Evolutionary conservation across 2,797 vertebrate species (phyloP).

Genomic region (Synanceia verrucosa): DNA sequence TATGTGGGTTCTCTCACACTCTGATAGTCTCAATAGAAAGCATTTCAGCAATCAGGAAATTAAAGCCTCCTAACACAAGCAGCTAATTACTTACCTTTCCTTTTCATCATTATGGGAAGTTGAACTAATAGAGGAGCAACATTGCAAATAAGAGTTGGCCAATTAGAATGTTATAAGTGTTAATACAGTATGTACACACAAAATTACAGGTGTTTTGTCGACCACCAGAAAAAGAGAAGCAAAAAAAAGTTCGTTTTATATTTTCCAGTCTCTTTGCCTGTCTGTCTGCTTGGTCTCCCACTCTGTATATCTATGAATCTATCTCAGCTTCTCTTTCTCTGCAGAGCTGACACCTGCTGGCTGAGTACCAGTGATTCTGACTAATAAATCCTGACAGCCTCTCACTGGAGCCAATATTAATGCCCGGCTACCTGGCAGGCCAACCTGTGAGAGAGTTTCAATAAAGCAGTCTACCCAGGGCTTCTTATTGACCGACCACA

Average conservation of each 20-base stretch:
- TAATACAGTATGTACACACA: neutral
- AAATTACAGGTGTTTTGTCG: neutral
- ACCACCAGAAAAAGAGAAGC: neutral
- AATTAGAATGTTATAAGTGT: neutral
- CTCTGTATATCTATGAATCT: conserved; percentile 40
- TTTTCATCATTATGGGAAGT: neutral
- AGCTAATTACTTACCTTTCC: conserved; percentile 4
- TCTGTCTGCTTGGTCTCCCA: conserved; percentile 19
- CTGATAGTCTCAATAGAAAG: neutral
- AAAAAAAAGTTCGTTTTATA: conserved; percentile 5
- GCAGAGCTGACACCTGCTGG: conserved; percentile 78
- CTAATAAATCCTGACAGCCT: conserved; percentile 82
- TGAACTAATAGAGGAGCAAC: neutral
- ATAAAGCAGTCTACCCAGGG: conserved; percentile 72
- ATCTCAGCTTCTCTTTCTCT: conserved; percentile 58
- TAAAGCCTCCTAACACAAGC: neutral
- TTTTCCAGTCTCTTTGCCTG: conserved; percentile 36
- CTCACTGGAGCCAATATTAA: conserved; percentile 74
- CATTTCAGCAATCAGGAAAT: neutral
- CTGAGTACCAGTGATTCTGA: conserved; percentile 73
- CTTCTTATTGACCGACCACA: conserved; percentile 77
- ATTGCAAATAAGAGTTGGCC: neutral
- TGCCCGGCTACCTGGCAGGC: conserved; percentile 71
- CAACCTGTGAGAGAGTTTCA: conserved; percentile 74
- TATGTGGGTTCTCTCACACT: neutral